Percentiles rank a stretch among this genome's conserved stretches.
Evolutionary conservation across 2,797 vertebrate species (phyloP).

Genomic region (Nothura maculosa): DNA sequence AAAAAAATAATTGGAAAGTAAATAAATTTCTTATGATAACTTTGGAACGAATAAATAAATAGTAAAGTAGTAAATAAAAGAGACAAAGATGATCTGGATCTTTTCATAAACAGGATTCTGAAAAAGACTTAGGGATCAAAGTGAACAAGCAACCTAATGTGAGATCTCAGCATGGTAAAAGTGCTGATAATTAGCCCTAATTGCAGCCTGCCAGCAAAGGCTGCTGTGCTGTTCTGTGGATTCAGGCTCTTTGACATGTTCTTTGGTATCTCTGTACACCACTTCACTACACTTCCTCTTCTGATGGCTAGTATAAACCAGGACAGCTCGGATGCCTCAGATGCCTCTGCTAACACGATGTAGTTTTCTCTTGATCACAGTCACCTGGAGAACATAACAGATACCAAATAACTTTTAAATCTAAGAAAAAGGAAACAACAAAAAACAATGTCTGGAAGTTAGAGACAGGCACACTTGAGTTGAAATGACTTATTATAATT

Average conservation of each 20-base stretch:
- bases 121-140: constrained; percentile 8
- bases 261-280: not conserved
- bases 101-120: not conserved
- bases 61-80: not conserved
- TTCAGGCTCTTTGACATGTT: not conserved
- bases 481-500: not conserved
- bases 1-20: constrained; percentile 67
- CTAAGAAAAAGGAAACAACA: constrained; percentile 41
- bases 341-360: constrained; percentile 56
- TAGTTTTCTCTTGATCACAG: constrained; percentile 45
- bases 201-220: not conserved
- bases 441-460: constrained; percentile 7
- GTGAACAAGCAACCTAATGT: not conserved
- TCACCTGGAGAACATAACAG: not conserved
- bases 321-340: constrained; percentile 42
- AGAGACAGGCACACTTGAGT: not conserved
- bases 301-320: constrained; percentile 18
- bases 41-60: not conserved
- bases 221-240: not conserved
- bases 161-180: not conserved
- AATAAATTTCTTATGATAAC: constrained; percentile 51
- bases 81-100: not conserved
- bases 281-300: not conserved
- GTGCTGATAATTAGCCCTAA: constrained; percentile 32
- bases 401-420: constrained; percentile 47